Evolutionary conservation across 2,113 vertebrate genomes (phyloP).

Genomic region (Corythornis cristatus): DNA sequence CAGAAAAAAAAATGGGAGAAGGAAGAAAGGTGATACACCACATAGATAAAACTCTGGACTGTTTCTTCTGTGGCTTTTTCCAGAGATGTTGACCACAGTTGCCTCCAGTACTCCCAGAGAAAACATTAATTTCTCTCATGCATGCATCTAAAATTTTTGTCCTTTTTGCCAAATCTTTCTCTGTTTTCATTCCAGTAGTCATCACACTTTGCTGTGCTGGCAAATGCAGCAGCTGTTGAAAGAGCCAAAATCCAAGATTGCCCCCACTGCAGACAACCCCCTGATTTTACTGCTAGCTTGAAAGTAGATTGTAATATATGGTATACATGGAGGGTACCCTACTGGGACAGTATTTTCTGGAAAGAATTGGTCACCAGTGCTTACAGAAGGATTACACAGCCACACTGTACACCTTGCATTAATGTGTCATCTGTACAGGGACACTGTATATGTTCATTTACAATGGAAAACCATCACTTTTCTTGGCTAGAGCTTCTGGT

Average conservation of each 20-base stretch:
- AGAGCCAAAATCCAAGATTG: not conserved
- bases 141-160: accelerated
- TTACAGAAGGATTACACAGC: not conserved
- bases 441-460: not conserved
- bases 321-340: not conserved
- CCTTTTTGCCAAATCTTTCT: not conserved
- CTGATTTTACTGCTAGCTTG: not conserved
- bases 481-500: not conserved
- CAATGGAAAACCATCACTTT: not conserved
- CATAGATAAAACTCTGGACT: not conserved
- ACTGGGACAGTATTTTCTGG: not conserved
- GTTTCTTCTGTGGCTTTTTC: not conserved
- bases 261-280: not conserved
- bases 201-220: not conserved
- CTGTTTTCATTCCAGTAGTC: not conserved
- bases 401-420: not conserved
- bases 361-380: not conserved
- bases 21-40: not conserved
- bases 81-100: not conserved
- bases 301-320: not conserved
- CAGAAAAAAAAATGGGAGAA: not conserved
- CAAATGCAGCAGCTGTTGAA: not conserved
- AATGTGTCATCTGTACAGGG: not conserved
- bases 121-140: accelerated
- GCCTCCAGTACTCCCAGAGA: not conserved